Conservation (phyloP, 2,797 vertebrate genomes). For the Acridotheres tristis region DNA sequence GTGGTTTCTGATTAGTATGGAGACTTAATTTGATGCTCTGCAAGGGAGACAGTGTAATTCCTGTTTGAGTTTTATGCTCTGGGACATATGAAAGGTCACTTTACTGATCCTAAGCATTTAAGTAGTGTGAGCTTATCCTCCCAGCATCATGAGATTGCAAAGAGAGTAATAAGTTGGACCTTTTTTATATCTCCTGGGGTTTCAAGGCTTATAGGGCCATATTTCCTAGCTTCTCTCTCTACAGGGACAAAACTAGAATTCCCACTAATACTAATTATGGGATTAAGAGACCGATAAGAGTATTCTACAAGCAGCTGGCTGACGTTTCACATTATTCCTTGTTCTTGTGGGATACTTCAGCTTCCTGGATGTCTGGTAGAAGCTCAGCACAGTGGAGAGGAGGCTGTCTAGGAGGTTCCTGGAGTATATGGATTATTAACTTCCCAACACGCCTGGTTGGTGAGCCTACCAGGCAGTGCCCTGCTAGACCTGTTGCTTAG, state of each 20-base stretch:
- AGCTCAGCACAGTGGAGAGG: not conserved
- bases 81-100: not conserved
- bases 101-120: constrained; percentile 14
- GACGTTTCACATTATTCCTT: not conserved
- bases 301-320: not conserved
- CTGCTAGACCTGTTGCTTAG: not conserved
- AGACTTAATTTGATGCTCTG: constrained; percentile 25
- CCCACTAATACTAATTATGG: not conserved
- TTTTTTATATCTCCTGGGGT: not conserved
- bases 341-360: not conserved
- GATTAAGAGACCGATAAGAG: not conserved
- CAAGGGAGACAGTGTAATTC: not conserved
- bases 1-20: not conserved
- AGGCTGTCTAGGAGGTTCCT: not conserved
- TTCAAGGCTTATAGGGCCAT: not conserved
- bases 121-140: not conserved
- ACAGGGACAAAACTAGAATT: not conserved
- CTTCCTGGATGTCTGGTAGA: not conserved
- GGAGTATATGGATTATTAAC: not conserved
- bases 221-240: not conserved
- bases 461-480: not conserved
- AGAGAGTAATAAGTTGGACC: not conserved
- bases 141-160: not conserved
- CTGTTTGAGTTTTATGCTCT: not conserved
- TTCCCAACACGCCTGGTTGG: not conserved